Base-by-base conservation (phyloP, 2,797 vertebrate genomes). In the Cyclura pinguis region DNA sequence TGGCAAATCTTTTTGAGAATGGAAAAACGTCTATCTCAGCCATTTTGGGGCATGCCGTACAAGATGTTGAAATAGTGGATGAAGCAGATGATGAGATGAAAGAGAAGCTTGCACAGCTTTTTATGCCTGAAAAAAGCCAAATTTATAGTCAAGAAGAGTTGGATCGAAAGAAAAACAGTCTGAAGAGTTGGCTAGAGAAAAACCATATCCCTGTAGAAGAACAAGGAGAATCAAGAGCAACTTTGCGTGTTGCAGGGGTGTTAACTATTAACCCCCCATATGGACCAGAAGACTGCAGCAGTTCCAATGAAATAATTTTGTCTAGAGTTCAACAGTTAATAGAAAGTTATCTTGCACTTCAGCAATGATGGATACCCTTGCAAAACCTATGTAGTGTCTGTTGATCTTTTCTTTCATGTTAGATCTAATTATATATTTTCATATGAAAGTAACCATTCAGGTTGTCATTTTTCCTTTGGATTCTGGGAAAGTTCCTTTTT, bases 231-330 rank as follows among this genome's bases (percentile, higher is more conserved):
- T 88, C 42, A 0, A 97, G 94, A 2, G 95, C 96, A 1, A 95
- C 94, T 0, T 97, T 99, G 0, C 97, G 95, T 1, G 98, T 99
- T 94, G 98, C 98, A 0, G 97, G 97, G 2, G 98, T 98, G 16
- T 96, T 99, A 89, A 98, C 95, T 1, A 95, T 99, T 35, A 95
- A 96, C 1, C 97, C 99, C 0, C 99, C 99, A 0, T 99, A 99
- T 0, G 84, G 97, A 55, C 95, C 98, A 0, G 98, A 98, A 12
- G 97, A 98, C 95, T 99, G 99, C 96, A 97, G 87, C 95, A 98
- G 99, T 92, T 91, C 97, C 86, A 99, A 99, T 92, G 98, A 99
- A 95, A 99, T 99, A 87, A 98, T 99, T 90, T 96, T 99, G 93
- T 97, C 97, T 42, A 97, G 99, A 2, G 95, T 99, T 52, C 99